These are phyloP conservation scores for Ivindomyrus marchei DNA, from an alignment of 2,113 vertebrate species.

Conservation along the genomic window DNA sequence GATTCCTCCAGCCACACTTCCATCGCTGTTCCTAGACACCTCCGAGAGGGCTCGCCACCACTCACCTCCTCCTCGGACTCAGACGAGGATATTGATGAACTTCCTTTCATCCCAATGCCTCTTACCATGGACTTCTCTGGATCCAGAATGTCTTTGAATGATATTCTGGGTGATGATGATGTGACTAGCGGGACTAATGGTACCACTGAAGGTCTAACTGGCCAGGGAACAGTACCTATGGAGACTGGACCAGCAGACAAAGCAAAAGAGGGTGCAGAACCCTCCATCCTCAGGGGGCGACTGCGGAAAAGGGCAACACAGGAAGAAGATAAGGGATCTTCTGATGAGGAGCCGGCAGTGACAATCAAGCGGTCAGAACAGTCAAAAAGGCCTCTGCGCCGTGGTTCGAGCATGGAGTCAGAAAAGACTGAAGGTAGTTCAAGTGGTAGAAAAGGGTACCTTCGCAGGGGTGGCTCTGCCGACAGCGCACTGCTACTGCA, in stretches of 20 bases:
- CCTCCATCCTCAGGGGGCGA: slow-evolving; percentile 37
- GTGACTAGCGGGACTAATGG: slow-evolving; percentile 51
- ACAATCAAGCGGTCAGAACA: slow-evolving; percentile 49
- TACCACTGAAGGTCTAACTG: slow-evolving; percentile 23
- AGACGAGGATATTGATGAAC: slow-evolving; percentile 85
- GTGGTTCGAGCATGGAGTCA: slow-evolving; percentile 70
- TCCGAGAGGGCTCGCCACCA: slow-evolving; percentile 69
- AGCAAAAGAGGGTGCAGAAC: slow-evolving; percentile 42
- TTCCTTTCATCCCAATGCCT: slow-evolving; percentile 88
- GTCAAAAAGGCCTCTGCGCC: slow-evolving; percentile 65
- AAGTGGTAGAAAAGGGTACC: slow-evolving; percentile 60
- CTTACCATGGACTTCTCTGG: slow-evolving; percentile 85
- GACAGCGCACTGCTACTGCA: slow-evolving; percentile 76
- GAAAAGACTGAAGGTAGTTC: slow-evolving; percentile 51
- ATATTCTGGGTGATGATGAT: slow-evolving; percentile 79
- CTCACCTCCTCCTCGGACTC: slow-evolving; percentile 91
- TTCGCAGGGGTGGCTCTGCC: slow-evolving; percentile 83
- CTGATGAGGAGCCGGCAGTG: slow-evolving; percentile 65
- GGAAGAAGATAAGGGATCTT: slow-evolving; percentile 57
- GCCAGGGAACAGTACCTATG: slow-evolving; percentile 49
- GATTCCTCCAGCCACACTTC: slow-evolving; percentile 83
- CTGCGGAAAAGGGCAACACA: slow-evolving; percentile 50
- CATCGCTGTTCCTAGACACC: slow-evolving; percentile 79
- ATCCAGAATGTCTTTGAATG: slow-evolving; percentile 83
- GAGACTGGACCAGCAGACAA: slow-evolving; percentile 50